These are phyloP conservation scores for Melanocharis versteri DNA, from an alignment of 2,113 vertebrate genomes.

Conservation along the genomic window DNA sequence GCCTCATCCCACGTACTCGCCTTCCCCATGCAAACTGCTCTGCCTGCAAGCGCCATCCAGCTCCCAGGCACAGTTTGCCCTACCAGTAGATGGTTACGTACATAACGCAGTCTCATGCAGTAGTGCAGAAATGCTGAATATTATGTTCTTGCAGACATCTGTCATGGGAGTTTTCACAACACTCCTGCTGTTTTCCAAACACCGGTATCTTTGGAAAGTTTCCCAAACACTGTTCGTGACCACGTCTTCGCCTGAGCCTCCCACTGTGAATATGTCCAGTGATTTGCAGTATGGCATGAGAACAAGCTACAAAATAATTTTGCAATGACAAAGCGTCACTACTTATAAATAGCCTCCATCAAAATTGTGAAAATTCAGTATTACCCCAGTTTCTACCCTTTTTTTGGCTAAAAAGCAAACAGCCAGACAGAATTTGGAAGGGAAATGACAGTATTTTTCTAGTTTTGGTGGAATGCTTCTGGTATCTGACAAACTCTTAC, in stretches of 20 bases:
- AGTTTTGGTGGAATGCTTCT: background rate
- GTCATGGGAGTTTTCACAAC: conserved; percentile 91
- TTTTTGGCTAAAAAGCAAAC: background rate
- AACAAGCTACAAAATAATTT: conserved; percentile 80
- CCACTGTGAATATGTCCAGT: conserved; percentile 87
- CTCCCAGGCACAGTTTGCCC: background rate
- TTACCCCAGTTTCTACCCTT: background rate
- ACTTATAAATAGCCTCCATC: background rate
- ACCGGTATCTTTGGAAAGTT: conserved; percentile 92
- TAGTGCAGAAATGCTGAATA: conserved; percentile 93
- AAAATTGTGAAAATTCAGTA: background rate
- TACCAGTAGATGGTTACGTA: conserved; percentile 48
- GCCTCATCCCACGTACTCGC: accelerated
- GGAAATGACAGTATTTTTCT: background rate
- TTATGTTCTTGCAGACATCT: conserved; percentile 90
- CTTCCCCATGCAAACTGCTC: background rate
- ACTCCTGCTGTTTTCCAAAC: conserved; percentile 90
- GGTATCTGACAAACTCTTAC: background rate
- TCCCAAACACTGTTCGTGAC: conserved; percentile 84
- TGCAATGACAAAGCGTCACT: background rate
- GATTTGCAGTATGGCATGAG: conserved; percentile 95
- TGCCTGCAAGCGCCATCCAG: background rate
- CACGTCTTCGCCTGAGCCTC: conserved; percentile 81
- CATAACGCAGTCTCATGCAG: conserved; percentile 87
- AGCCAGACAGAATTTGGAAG: background rate